Evolutionary conservation across 2,888 invertebrate genomes (phyloP), one percentile per base, ranked within the genome.

Genomic region (Pachliopta kotzebuea): DNA sequence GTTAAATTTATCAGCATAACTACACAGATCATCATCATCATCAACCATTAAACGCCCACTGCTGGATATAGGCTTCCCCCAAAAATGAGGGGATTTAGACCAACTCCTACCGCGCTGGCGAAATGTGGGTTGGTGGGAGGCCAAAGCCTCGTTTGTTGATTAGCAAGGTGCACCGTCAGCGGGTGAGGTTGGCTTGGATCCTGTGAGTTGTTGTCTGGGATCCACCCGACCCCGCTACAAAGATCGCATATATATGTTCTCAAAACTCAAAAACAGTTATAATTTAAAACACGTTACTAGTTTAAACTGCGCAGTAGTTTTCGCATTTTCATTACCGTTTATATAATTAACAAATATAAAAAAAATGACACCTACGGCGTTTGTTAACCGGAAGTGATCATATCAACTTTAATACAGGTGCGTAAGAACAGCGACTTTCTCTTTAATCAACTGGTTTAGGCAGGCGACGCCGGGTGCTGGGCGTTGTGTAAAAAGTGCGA

Each of bases 401-500:
- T 70, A 62, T 55, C 65, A 42, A 73, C 74, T 72, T 75, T 75
- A 72, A 75, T 76, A 79, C 78, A 81, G 80, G 82, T 84, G 84
- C 82, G 73, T 75, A 56, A 77, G 79, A 77, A 79, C 73, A 67
- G 72, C 69, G 78, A 87, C 89, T 88, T 90, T 90, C 89, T 84
- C 89, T 83, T 69, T 70, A 72, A 71, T 69, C 74, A 76, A 86
- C 85, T 79, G 80, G 86, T 87, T 80, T 69, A 64, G 67, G 70
- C 77, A 74, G 73, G 73, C 72, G 75, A 69, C 73, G 78, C 69
- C 76, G 73, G 74, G 76, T 71, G 78, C 70, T 66, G 24, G 59
- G 56, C 17, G 67, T 71, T 71, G 74, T 77, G 65, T 76, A 76
- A 78, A 80, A 78, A 82, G 75, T 69, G 60, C 56, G 8, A 54